Conservation (phyloP, 2,797 vertebrate genomes). For the Helostoma temminkii region DNA sequence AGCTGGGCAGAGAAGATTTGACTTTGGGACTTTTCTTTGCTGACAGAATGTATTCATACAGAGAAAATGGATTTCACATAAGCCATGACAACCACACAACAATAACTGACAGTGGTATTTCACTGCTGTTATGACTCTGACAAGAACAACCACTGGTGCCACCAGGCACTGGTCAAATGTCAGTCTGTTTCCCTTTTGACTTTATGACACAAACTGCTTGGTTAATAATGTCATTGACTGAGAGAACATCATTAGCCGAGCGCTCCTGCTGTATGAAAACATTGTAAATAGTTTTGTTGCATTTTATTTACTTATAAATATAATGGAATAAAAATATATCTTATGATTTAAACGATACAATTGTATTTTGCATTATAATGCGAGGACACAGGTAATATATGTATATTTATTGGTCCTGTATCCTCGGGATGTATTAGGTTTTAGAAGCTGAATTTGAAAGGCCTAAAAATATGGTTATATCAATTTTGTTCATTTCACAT, state of each 20-base stretch:
- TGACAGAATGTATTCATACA: conserved; percentile 76
- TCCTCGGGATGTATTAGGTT: too few species aligned
- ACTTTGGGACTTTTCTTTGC: conserved; percentile 62
- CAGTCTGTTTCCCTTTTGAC: conserved; percentile 34
- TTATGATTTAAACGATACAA: neutral
- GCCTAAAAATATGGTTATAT: too few species aligned
- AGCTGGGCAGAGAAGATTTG: conserved; percentile 57
- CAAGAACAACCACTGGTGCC: conserved; percentile 52
- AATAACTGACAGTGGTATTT: conserved; percentile 76
- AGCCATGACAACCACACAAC: conserved; percentile 68
- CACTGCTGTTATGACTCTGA: conserved; percentile 55
- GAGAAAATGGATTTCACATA: conserved; percentile 78
- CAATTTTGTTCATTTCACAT: too few species aligned
- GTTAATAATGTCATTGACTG: conserved; percentile 36
- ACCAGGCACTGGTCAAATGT: conserved; percentile 67
- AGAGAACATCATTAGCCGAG: neutral
- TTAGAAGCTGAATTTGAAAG: too few species aligned
- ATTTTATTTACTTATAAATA: neutral
- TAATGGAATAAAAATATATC: too few species aligned
- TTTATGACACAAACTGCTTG: conserved; percentile 16
- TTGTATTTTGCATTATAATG: neutral
- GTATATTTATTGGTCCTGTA: neutral
- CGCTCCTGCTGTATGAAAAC: conserved; percentile 1
- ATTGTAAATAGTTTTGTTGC: neutral
- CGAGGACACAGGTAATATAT: too few species aligned